These are phyloP conservation scores for Cataglyphis albicans DNA, from an alignment of 2,888 invertebrate genomes.

Conservation along the genomic window DNA sequence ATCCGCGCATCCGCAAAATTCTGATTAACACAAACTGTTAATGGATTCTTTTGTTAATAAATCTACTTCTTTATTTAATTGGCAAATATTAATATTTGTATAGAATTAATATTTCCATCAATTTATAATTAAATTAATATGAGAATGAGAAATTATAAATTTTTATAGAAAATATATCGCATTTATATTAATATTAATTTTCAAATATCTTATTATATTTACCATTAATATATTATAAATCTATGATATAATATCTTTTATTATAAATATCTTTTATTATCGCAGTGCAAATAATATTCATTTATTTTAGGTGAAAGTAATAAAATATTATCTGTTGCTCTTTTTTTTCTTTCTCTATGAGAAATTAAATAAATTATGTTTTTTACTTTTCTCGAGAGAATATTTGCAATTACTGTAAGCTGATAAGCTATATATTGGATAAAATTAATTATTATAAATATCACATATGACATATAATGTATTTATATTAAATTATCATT, in stretches of 20 bases:
- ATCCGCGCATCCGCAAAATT: background rate
- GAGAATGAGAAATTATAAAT: background rate
- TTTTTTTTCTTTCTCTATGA: background rate
- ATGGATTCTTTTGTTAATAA: constrained; percentile 6
- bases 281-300: constrained; percentile 16
- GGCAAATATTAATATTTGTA: background rate
- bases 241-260: constrained; percentile 8
- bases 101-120: constrained; percentile 28
- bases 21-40: background rate
- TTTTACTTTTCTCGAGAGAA: background rate
- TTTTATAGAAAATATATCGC: constrained; percentile 12
- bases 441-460: constrained; percentile 21
- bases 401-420: background rate
- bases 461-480: background rate
- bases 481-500: constrained; percentile 9
- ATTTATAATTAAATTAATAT: constrained; percentile 28
- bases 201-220: constrained; percentile 26
- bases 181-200: background rate
- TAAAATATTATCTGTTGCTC: background rate
- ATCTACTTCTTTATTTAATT: background rate
- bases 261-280: constrained; percentile 18
- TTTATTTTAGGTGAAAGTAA: constrained; percentile 36
- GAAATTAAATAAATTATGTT: constrained; percentile 19
- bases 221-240: background rate
- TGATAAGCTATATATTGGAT: background rate